These are phyloP conservation scores for Periphyllus acericola DNA, from an alignment of 2,888 invertebrate species.

Conservation along the genomic window DNA sequence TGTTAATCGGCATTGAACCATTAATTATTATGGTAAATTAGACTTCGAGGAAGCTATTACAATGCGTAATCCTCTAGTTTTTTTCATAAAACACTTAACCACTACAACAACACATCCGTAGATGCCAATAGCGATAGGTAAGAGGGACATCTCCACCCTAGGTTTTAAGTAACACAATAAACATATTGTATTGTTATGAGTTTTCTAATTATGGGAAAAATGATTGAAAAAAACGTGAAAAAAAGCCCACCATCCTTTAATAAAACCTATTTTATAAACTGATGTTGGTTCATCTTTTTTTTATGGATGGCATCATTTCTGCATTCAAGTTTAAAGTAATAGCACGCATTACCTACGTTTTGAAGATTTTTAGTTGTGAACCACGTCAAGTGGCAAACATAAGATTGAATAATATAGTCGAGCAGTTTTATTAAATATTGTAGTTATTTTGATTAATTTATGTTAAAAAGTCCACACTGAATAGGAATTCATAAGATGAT, in stretches of 20 bases:
- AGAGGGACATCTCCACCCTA: no score
- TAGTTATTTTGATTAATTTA: no score
- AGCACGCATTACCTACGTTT: neutral
- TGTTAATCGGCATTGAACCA: neutral
- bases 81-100: neutral
- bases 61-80: neutral
- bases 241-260: neutral
- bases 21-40: neutral
- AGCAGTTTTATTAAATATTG: neutral
- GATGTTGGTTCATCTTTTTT: neutral
- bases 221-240: no score
- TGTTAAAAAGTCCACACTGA: no score
- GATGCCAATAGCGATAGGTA: no score
- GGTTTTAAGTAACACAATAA: no score
- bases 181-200: no score
- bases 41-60: neutral
- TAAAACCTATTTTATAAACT: neutral
- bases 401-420: neutral
- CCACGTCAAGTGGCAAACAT: neutral
- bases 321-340: neutral
- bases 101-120: no score
- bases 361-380: neutral
- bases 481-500: no score
- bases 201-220: no score
- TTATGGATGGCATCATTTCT: neutral